Conservation (phyloP, 2,797 vertebrate species). For the Nannoperca obscura region DNA sequence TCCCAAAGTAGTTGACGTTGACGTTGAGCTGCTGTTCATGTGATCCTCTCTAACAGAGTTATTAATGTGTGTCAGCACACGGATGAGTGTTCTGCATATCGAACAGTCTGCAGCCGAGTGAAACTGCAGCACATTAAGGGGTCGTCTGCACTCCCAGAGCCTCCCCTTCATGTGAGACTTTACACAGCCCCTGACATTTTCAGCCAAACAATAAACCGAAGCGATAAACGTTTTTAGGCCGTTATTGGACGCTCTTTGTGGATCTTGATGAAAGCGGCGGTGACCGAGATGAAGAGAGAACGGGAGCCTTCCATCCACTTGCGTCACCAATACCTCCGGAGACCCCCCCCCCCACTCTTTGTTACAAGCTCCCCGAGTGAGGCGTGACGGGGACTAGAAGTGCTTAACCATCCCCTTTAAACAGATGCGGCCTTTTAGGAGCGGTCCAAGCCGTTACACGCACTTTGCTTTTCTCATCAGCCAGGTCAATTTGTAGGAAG, state of each 20-base stretch:
- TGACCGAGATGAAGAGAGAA: slow-evolving; percentile 47
- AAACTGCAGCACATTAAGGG: slow-evolving; percentile 30
- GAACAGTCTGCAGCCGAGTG: slow-evolving; percentile 5
- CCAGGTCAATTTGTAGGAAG: slow-evolving; percentile 70
- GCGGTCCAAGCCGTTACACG: slow-evolving; percentile 56
- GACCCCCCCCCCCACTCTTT: slow-evolving; percentile 33
- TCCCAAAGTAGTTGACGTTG: no score
- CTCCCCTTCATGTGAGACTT: slow-evolving; percentile 47
- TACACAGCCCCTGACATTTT: slow-evolving; percentile 50
- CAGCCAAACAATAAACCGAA: slow-evolving; percentile 59
- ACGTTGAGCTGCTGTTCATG: background rate
- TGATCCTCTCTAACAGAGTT: no score
- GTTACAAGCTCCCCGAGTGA: slow-evolving; percentile 77
- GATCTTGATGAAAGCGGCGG: slow-evolving; percentile 68
- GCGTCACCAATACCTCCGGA: slow-evolving; percentile 69
- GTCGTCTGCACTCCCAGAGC: slow-evolving; percentile 5
- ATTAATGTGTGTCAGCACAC: no score
- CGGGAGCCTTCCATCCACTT: slow-evolving; percentile 50
- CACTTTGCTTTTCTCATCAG: slow-evolving; percentile 84
- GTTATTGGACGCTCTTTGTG: slow-evolving; percentile 46
- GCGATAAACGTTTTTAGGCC: slow-evolving; percentile 53
- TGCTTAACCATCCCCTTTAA: slow-evolving; percentile 61
- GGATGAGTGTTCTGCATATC: slow-evolving; percentile 12
- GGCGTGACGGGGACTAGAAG: slow-evolving; percentile 72
- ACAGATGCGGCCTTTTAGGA: slow-evolving; percentile 70